phyloP scores from a whole-genome alignment of 2,113 vertebrate genomes.

The Syngnathus typhle region DNA sequence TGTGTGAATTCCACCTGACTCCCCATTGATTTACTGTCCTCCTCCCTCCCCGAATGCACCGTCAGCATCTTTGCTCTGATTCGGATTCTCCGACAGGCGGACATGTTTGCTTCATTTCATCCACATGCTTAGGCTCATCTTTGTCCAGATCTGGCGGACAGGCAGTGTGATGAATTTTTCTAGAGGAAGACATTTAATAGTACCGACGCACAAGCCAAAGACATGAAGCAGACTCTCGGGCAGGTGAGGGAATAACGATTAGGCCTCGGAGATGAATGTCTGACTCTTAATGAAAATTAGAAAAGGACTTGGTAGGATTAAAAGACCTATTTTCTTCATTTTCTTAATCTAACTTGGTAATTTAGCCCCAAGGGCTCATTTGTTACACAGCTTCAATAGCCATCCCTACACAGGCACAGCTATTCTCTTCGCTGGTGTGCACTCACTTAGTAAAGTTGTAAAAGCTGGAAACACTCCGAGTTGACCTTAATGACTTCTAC shows the following conservation, averaged over 20 bases:
- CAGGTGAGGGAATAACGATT: slow-evolving; percentile 1
- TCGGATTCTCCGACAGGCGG: not conserved
- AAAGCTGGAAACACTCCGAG: not conserved
- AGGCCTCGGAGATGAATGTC: slow-evolving; percentile 2
- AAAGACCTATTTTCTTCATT: slow-evolving; percentile 6
- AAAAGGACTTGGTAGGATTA: slow-evolving; percentile 1
- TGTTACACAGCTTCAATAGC: not conserved
- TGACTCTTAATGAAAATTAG: slow-evolving; percentile 4
- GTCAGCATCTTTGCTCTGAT: not conserved
- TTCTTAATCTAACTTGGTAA: slow-evolving; percentile 4
- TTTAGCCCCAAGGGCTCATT: not conserved
- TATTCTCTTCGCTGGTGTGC: not conserved
- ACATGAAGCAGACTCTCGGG: not conserved
- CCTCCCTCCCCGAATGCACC: not conserved
- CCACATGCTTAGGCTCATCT: not conserved
- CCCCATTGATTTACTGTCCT: slow-evolving; percentile 4
- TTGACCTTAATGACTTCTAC: not conserved
- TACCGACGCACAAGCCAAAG: not conserved
- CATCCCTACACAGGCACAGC: not conserved
- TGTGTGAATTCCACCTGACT: not conserved
- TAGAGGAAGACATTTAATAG: not conserved
- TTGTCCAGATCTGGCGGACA: not conserved
- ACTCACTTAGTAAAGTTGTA: slow-evolving; percentile 1
- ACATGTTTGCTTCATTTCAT: not conserved
- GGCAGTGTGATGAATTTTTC: not conserved